Evolutionary conservation across 2,113 vertebrate species (phyloP).

Genomic region (Odocoileus hemionus): DNA sequence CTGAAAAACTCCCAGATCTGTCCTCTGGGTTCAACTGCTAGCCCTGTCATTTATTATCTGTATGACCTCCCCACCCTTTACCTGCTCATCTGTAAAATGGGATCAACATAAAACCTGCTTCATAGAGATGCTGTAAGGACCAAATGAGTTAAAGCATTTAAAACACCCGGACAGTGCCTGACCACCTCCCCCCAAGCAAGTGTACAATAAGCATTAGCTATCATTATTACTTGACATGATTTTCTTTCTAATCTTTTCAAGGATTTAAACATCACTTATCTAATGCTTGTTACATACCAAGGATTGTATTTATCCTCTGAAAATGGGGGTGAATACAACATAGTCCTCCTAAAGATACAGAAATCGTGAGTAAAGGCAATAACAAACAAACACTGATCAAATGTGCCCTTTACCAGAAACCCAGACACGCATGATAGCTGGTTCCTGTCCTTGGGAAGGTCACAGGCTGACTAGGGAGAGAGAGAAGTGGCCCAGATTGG

Average conservation of each 20-base stretch:
- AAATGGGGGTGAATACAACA: not conserved
- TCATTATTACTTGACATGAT: not conserved
- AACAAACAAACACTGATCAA: not conserved
- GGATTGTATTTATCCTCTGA: slow-evolving; percentile 4
- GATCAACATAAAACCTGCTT: not conserved
- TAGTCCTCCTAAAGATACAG: not conserved
- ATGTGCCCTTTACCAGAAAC: not conserved
- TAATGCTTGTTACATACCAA: not conserved
- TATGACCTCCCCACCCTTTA: not conserved
- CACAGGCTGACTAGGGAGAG: not conserved
- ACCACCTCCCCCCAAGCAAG: not conserved
- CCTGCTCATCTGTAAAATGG: not conserved
- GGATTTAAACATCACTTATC: not conserved
- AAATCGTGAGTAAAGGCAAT: not conserved
- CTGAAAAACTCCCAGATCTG: not conserved
- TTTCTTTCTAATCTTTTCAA: not conserved
- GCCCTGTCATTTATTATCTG: not conserved
- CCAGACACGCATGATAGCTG: not conserved
- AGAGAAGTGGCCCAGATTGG: not conserved
- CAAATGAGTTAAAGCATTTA: not conserved
- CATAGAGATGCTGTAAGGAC: not conserved
- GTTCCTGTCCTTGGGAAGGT: not conserved
- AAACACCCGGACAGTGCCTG: not conserved
- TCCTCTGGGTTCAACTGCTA: not conserved
- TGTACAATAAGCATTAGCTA: not conserved